Evolutionary conservation across 2,797 vertebrate genomes (phyloP), one percentile per base, ranked within the genome.

Genomic region (Macropodus opercularis): DNA sequence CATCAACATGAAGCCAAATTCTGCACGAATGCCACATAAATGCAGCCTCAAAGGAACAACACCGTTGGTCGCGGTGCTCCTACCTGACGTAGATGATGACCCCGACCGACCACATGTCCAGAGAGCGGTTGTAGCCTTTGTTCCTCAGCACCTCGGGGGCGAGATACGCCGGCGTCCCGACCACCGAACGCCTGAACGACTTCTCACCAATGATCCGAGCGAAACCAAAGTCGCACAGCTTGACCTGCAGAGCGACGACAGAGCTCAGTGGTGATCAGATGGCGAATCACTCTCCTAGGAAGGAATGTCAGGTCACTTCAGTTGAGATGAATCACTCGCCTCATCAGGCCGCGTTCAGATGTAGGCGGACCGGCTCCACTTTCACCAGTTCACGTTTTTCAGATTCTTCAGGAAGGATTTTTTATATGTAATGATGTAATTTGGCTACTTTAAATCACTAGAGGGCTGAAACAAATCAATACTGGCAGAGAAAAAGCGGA

Each of bases 21-120:
- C 24, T 24, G 24, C 6, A 6, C 6, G 6, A 3, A 24, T 24
- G 24, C 14, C 8, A 11, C 29, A 10, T 14, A 3, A 34, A 1
- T 14, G 11, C 6, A 12, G 26, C 32, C 4, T 4, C 14, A 34
- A 34, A 47, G 24, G 1, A 46, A 13, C 7, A 23, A 8, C 27
- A n/a, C n/a, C n/a, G n/a, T n/a, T n/a, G n/a, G n/a, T n/a, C n/a
- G n/a, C n/a, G n/a, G n/a, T 39, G 8, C 6, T 26, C 43, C 15
- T 23, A 90, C 88, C 88, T 90, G 42, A 98, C 96, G 15, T 98
- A 98, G 85, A 98, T 92, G 81, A 98, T 98, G 72, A 98, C 97
- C 1, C 97, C 97, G 21, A 98, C 97, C 1, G 96, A 98, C 96
- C 97, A 98, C 97, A 98, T 98, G 89, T 98, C 97, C 66, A 98